A percentile compares a stretch with the other conserved stretches of the same genome.
Evolutionary conservation across 2,797 vertebrate species (phyloP).

Genomic region (Catostomus latipinnis): DNA sequence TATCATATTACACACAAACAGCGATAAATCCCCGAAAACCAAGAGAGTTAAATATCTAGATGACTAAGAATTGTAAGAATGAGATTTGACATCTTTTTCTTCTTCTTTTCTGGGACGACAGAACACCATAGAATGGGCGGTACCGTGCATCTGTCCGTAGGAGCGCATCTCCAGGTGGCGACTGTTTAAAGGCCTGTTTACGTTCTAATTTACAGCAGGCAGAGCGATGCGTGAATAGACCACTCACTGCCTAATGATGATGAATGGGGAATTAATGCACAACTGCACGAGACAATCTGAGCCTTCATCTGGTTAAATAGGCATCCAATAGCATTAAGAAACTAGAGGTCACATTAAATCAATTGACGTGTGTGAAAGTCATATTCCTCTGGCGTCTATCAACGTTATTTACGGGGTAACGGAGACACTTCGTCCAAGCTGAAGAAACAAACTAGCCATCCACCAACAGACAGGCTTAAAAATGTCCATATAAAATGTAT

Average conservation of each 20-base stretch:
- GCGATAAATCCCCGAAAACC: not conserved
- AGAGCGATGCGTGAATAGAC: slow-evolving; percentile 90
- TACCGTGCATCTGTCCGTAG: slow-evolving; percentile 91
- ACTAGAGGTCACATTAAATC: slow-evolving; percentile 98
- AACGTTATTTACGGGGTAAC: slow-evolving; percentile 92
- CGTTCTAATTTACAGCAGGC: slow-evolving; percentile 95
- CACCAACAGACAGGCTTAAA: not conserved
- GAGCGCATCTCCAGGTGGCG: slow-evolving; percentile 71
- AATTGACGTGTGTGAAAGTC: slow-evolving; percentile 96
- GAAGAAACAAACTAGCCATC: slow-evolving; percentile 51
- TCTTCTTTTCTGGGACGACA: slow-evolving; percentile 5
- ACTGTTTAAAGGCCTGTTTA: slow-evolving; percentile 92
- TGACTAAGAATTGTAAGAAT: slow-evolving; percentile 12
- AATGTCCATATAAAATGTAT: slow-evolving; percentile 13
- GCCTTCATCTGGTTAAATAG: slow-evolving; percentile 99
- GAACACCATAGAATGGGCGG: slow-evolving; percentile 73
- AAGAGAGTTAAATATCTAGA: not conserved
- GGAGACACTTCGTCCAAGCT: slow-evolving; percentile 74
- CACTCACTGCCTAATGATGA: slow-evolving; percentile 98
- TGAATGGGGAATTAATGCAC: slow-evolving; percentile 99
- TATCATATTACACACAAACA: not conserved
- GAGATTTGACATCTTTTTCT: slow-evolving; percentile 9
- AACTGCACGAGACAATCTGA: slow-evolving; percentile 99
- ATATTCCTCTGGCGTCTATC: slow-evolving; percentile 90
- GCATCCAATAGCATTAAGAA: slow-evolving; percentile 97